Conservation (phyloP, 2,113 vertebrate genomes). For the Chloropsis cyanopogon region DNA sequence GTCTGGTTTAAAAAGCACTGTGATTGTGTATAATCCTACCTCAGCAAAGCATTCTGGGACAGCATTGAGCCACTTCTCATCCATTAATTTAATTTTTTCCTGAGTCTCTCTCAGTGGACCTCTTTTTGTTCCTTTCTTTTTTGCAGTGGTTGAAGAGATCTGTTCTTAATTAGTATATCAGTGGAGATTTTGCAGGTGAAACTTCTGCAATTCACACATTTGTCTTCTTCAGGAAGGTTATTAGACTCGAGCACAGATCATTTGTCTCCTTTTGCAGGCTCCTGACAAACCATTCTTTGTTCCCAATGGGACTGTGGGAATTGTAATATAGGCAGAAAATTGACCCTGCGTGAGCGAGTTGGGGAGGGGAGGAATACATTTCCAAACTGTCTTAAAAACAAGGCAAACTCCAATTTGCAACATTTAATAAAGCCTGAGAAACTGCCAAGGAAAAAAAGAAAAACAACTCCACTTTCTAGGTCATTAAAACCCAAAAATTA, state of each 20-base stretch:
- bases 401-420: neutral
- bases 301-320: constrained; percentile 9
- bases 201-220: constrained; percentile 58
- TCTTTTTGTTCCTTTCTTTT: neutral
- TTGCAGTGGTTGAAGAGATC: neutral
- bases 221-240: constrained; percentile 57
- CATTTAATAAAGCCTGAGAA: neutral
- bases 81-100: neutral
- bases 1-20: neutral
- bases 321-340: constrained; percentile 41
- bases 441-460: neutral
- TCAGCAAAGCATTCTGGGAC: neutral
- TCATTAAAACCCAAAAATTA: neutral
- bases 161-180: constrained; percentile 52
- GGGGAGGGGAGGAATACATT: neutral
- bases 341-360: neutral
- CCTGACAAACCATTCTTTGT: neutral
- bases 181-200: constrained; percentile 55
- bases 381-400: neutral
- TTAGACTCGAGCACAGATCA: constrained; percentile 40
- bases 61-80: neutral
- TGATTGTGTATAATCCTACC: neutral
- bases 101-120: neutral
- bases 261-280: constrained; percentile 57
- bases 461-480: neutral